Conservation (phyloP, 1,140 invertebrate species). For the Calosoma granatense region DNA sequence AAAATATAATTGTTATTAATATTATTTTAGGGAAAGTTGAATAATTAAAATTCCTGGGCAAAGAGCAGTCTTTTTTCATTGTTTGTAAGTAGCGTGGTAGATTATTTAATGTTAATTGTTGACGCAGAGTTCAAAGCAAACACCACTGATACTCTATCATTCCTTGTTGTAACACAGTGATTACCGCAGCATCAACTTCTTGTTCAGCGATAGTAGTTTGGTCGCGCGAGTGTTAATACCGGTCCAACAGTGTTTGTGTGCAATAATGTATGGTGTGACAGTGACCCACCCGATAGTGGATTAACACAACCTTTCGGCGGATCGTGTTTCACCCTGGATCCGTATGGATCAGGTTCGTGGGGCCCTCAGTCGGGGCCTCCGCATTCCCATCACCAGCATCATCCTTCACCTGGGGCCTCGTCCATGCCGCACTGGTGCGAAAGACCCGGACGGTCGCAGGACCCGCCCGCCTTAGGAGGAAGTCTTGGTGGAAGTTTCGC, state of each 20-base stretch:
- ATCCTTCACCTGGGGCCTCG: neutral
- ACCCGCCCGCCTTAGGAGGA: neutral
- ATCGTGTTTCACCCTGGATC: conserved; percentile 26
- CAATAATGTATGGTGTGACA: neutral
- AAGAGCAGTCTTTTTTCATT: too few species aligned
- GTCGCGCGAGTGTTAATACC: neutral
- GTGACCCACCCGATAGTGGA: neutral
- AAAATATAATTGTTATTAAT: too few species aligned
- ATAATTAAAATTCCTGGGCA: too few species aligned
- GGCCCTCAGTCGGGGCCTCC: conserved; percentile 20
- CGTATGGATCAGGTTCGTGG: conserved; percentile 30
- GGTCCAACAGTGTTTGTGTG: conserved; percentile 4
- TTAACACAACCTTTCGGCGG: neutral
- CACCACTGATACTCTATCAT: too few species aligned
- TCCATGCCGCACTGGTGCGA: conserved; percentile 25
- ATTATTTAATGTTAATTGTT: too few species aligned
- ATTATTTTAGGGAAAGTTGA: too few species aligned
- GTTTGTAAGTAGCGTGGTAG: too few species aligned
- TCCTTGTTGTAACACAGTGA: too few species aligned
- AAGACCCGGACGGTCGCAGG: conserved; percentile 20
- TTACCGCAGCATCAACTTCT: too few species aligned
- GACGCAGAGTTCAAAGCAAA: too few species aligned
- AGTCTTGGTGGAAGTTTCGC: neutral
- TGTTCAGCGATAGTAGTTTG: too few species aligned
- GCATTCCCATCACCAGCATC: neutral